Conservation (phyloP, 2,797 vertebrate genomes). For the Bucorvus abyssinicus region DNA sequence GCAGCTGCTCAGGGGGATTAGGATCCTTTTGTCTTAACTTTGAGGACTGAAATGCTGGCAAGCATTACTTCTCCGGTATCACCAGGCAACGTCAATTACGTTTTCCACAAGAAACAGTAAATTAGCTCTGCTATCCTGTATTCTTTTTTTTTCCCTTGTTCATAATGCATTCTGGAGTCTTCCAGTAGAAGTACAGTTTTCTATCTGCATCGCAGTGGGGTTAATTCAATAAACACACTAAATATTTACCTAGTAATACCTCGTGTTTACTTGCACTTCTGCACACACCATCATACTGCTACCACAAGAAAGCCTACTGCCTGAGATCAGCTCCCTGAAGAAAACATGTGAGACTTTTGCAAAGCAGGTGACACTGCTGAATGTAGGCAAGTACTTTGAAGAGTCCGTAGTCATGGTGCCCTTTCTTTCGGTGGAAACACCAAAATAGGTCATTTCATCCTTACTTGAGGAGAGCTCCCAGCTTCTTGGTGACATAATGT, state of each 20-base stretch:
- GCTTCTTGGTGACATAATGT: neutral
- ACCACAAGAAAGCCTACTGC: neutral
- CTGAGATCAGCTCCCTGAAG: neutral
- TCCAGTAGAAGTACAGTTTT: slow-evolving; percentile 29
- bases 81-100: slow-evolving; percentile 59
- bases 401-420: neutral
- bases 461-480: neutral
- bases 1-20: slow-evolving; percentile 70
- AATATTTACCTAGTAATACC: slow-evolving; percentile 47
- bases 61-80: slow-evolving; percentile 57
- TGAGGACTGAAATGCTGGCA: slow-evolving; percentile 66
- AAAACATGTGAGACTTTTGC: neutral
- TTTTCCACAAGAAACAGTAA: slow-evolving; percentile 62
- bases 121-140: slow-evolving; percentile 53
- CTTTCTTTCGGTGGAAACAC: neutral
- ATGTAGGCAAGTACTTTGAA: neutral
- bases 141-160: neutral
- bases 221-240: slow-evolving; percentile 29
- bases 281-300: neutral
- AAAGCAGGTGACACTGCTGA: neutral
- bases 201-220: slow-evolving; percentile 43
- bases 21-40: slow-evolving; percentile 72
- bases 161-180: neutral
- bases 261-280: slow-evolving; percentile 26
- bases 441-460: neutral